Conservation (phyloP, 2,797 vertebrate genomes). For the Oceanodroma leucorhoa region DNA sequence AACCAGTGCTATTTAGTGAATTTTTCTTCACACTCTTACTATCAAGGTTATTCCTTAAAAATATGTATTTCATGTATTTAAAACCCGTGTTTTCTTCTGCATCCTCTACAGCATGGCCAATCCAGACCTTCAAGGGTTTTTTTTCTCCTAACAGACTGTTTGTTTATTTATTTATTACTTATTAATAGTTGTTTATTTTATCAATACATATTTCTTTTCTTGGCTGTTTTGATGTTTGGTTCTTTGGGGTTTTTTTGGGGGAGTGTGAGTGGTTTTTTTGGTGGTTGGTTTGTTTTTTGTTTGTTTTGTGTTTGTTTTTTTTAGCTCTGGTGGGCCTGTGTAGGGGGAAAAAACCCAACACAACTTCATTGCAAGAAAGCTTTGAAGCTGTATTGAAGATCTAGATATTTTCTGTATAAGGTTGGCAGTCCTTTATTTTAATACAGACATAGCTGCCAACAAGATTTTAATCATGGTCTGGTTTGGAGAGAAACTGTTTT, state of each 20-base stretch:
- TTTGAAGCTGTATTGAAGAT: background rate
- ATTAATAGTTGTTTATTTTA: background rate
- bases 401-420: background rate
- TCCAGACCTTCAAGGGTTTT: background rate
- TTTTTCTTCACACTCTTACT: background rate
- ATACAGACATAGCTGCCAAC: background rate
- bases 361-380: background rate
- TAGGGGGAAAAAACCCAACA: accelerated
- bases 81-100: background rate
- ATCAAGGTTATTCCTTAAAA: background rate
- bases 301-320: background rate
- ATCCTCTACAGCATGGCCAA: background rate
- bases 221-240: background rate
- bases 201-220: background rate
- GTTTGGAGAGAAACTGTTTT: background rate
- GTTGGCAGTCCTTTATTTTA: background rate
- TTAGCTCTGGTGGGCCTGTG: background rate
- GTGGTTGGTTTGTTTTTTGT: background rate
- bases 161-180: background rate
- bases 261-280: background rate
- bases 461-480: background rate
- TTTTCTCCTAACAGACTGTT: background rate
- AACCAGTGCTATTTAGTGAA: background rate
- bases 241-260: background rate
- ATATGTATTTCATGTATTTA: background rate